Percentiles rank a stretch among this genome's conserved stretches.
These are phyloP conservation scores for Nemopilema nomurai DNA, from an alignment of 30 jellyfish, hydroid and myxozoan species.

Conservation along the genomic window DNA sequence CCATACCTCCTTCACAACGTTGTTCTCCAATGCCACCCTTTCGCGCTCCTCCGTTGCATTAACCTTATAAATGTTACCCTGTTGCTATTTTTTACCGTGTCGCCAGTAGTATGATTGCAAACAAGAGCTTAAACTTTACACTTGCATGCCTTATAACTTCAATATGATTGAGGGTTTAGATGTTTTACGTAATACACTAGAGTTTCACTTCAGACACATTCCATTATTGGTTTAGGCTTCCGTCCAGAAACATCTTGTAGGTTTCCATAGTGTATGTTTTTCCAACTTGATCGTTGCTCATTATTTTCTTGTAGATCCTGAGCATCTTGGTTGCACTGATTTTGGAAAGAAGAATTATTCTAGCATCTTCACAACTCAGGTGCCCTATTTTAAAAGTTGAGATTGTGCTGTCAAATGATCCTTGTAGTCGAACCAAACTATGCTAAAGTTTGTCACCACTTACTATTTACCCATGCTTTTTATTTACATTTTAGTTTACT, in stretches of 20 bases:
- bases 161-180: too few species aligned
- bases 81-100: neutral
- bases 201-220: neutral
- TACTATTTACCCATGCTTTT: too few species aligned
- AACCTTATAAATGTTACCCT: neutral
- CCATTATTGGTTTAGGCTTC: too few species aligned
- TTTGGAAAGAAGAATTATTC: conserved; percentile 63
- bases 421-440: neutral
- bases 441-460: neutral
- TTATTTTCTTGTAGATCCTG: conserved; percentile 46
- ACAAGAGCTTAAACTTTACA: neutral
- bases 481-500: conserved; percentile 50
- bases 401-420: neutral
- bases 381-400: too few species aligned
- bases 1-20: too few species aligned
- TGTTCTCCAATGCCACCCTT: too few species aligned
- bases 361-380: conserved; percentile 76
- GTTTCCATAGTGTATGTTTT: too few species aligned
- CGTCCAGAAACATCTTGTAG: conserved; percentile 9
- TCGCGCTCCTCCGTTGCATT: neutral
- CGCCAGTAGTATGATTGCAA: neutral
- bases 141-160: too few species aligned
- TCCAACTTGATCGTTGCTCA: neutral
- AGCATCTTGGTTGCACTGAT: conserved; percentile 38
- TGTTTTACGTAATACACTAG: neutral